Evolutionary conservation across 2,113 vertebrate species (phyloP), one percentile per base, ranked within the genome.

Genomic region (Rhea americana): DNA sequence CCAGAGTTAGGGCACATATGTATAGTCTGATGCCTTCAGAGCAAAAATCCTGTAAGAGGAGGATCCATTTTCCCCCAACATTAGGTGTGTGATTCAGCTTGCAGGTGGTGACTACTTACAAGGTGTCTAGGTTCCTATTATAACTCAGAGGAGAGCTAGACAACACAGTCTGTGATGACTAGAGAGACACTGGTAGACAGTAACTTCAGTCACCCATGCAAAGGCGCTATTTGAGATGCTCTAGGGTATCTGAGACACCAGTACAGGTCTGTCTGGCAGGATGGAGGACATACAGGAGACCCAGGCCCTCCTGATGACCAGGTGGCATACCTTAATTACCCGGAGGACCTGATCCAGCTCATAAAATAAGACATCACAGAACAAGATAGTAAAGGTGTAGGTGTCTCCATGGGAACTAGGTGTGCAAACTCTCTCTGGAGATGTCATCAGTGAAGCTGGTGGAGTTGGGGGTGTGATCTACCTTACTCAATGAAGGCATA

Each of bases 121-220:
- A 70, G 28, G 3, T 21, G 6, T 28, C 43, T 37, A 22, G 35
- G 18, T 48, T 25, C 4, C 25, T 61, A 3, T 14, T 16, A 1
- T 2, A 30, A 35, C 6, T 5, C 39, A 50, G 7, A 61, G n/a
- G 43, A 73, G 1, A 59, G 2, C 0, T 0, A 53, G 18, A 4
- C 15, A 43, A 8, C 55, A 58, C 55, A 28, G 15, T 56, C 53
- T 56, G 28, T 30, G 53, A 58, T 58, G 30, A 58, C 32, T 6
- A 4, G 39, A n/a, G 45, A 47, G 68, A 39, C 66, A 51, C 18
- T 6, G 24, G 10, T 12, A 74, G 61, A 7, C 35, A 32, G 59
- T 13, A 41, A 37, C 9, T 28, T 32, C 61, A 17, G 65, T 26
- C 82, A 35, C 22, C 41, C 41, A 10, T 25, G 25, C 7, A 7